A percentile compares a stretch with the other conserved stretches of the same genome.
These are phyloP conservation scores for Ditylenchus dipsaci DNA, from an alignment of 1,140 invertebrate genomes.

Conservation along the genomic window DNA sequence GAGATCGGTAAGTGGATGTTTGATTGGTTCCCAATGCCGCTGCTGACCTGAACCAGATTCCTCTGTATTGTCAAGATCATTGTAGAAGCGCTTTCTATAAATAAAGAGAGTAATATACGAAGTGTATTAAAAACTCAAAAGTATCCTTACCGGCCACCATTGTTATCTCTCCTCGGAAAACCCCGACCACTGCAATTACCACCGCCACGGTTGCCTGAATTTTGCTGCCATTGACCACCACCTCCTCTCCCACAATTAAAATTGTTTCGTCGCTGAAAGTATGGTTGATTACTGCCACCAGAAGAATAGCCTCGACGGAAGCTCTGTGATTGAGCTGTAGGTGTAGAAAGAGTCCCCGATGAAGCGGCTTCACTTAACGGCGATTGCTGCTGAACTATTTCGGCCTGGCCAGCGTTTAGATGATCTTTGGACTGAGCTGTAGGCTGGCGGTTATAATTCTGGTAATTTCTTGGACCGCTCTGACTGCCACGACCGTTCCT, in stretches of 20 bases:
- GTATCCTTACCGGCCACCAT: neutral
- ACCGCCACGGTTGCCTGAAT: neutral
- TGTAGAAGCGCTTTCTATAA: neutral
- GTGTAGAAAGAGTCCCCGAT: neutral
- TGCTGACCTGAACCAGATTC: neutral
- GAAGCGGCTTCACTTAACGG: too few species aligned
- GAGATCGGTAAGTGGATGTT: neutral
- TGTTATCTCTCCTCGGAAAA: neutral
- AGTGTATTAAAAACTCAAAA: too few species aligned
- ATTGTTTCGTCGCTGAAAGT: neutral
- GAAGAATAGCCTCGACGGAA: neutral
- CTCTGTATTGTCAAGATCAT: neutral
- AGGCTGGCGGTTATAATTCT: too few species aligned
- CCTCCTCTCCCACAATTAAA: neutral
- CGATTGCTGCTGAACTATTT: too few species aligned
- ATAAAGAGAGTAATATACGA: neutral
- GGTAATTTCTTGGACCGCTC: neutral
- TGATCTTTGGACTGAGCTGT: too few species aligned
- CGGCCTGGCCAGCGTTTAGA: too few species aligned
- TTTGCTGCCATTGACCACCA: neutral
- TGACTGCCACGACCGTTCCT: neutral
- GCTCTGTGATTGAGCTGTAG: neutral
- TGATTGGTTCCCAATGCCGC: neutral
- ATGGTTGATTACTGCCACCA: neutral
- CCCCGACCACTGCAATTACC: neutral